Percentiles rank a stretch among this genome's conserved stretches.
Conservation (phyloP, 2,797 vertebrate genomes). For the Yasuhikotakia modesta region DNA sequence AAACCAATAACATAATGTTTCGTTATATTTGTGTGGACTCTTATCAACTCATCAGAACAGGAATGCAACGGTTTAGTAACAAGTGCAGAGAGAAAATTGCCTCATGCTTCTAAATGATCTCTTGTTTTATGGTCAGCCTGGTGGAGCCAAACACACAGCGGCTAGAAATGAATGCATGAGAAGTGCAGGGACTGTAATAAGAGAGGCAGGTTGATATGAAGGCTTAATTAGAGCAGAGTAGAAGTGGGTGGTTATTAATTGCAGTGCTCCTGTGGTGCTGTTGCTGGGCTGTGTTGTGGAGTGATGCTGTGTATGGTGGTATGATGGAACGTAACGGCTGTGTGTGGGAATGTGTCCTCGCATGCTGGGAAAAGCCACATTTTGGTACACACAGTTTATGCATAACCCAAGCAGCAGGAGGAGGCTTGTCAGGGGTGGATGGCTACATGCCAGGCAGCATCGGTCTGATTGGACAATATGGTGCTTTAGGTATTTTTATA, state of each 20-base stretch:
- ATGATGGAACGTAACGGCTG: slow-evolving; percentile 60
- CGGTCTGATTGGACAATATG: slow-evolving; percentile 24
- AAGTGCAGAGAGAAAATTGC: neutral
- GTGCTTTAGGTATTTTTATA: slow-evolving; percentile 23
- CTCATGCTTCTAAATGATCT: slow-evolving; percentile 1
- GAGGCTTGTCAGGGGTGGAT: slow-evolving; percentile 35
- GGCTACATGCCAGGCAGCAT: slow-evolving; percentile 48
- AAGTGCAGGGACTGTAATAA: slow-evolving; percentile 68
- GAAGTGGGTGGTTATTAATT: slow-evolving; percentile 68
- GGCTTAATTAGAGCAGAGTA: slow-evolving; percentile 73
- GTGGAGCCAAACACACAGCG: slow-evolving; percentile 56
- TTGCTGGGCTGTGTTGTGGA: slow-evolving; percentile 58
- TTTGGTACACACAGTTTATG: slow-evolving; percentile 15
- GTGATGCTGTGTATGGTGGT: slow-evolving; percentile 53
- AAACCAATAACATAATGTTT: too few relatives aligned
- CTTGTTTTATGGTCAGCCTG: slow-evolving; percentile 41
- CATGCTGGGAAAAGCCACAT: slow-evolving; percentile 39
- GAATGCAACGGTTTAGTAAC: neutral
- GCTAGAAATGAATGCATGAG: slow-evolving; percentile 65
- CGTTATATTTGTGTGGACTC: neutral
- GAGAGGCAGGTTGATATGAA: slow-evolving; percentile 70
- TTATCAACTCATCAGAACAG: neutral
- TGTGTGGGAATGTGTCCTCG: slow-evolving; percentile 44
- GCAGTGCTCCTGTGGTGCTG: slow-evolving; percentile 57
- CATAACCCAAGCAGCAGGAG: slow-evolving; percentile 49